These are phyloP conservation scores for Lepidochrysops patricia DNA, from an alignment of 2,888 invertebrate genomes.

Conservation along the genomic window DNA sequence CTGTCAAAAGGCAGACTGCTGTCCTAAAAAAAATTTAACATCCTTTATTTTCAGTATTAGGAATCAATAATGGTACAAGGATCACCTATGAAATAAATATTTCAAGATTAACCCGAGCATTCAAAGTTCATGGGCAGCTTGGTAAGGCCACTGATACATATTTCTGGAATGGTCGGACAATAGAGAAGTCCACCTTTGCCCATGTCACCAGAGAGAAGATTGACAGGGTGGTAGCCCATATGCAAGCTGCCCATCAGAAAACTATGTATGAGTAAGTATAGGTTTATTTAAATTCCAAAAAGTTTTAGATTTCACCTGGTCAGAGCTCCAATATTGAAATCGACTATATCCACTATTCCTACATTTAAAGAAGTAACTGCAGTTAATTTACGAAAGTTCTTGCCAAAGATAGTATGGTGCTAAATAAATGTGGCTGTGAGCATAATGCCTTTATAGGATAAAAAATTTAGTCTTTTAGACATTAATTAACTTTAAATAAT, in stretches of 20 bases:
- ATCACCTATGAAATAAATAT: conserved; percentile 71
- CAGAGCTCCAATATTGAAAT: no score
- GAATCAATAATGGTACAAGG: conserved; percentile 79
- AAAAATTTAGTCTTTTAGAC: no score
- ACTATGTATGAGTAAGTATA: conserved; percentile 86
- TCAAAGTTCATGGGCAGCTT: conserved; percentile 82
- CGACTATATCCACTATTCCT: no score
- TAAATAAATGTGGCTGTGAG: no score
- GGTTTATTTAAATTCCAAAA: not conserved
- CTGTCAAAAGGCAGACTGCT: no score
- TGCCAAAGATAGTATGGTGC: no score
- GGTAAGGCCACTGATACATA: conserved; percentile 85
- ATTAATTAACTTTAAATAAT: no score
- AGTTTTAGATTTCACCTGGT: not conserved
- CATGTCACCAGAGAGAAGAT: conserved; percentile 82
- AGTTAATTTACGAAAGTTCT: no score
- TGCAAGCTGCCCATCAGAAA: conserved; percentile 90
- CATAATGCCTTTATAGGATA: no score
- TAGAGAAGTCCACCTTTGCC: conserved; percentile 79
- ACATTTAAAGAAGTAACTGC: no score
- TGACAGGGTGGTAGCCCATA: conserved; percentile 82
- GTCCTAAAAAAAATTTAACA: no score
- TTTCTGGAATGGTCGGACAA: conserved; percentile 80
- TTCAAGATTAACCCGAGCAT: conserved; percentile 79
- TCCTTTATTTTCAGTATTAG: conserved; percentile 76